These are phyloP conservation scores for Machaerirhynchus nigripectus DNA, from an alignment of 2,113 vertebrate genomes.

Conservation along the genomic window DNA sequence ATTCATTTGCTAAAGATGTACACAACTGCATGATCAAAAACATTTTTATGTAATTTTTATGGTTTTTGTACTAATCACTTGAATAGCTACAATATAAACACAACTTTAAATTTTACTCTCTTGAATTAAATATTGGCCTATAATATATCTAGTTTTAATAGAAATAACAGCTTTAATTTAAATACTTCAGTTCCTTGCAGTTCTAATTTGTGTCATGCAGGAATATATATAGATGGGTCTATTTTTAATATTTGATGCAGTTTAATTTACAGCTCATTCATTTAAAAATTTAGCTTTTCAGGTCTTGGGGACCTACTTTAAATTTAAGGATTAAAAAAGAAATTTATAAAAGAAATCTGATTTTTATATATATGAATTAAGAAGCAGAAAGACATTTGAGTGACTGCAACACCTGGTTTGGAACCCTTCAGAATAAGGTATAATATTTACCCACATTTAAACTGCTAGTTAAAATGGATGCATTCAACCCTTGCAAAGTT, in stretches of 20 bases:
- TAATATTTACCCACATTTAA: slow-evolving; percentile 28
- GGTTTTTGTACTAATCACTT: background rate
- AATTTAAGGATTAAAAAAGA: background rate
- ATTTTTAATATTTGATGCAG: background rate
- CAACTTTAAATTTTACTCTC: background rate
- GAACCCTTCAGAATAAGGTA: background rate
- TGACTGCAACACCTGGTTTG: background rate
- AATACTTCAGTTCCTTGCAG: background rate
- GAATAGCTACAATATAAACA: background rate
- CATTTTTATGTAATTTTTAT: background rate
- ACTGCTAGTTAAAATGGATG: slow-evolving; percentile 24
- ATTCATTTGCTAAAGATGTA: background rate
- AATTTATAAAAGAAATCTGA: background rate
- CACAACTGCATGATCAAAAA: background rate
- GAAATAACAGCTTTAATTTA: background rate
- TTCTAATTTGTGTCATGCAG: background rate
- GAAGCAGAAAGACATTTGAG: slow-evolving; percentile 20
- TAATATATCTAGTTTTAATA: too few species aligned
- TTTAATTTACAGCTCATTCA: background rate
- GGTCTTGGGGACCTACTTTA: background rate
- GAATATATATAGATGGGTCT: background rate
- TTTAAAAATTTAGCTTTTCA: background rate
- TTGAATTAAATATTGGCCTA: background rate
- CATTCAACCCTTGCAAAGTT: slow-evolving; percentile 22
- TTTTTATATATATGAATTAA: background rate